A percentile compares a stretch with the other conserved stretches of the same genome.
phyloP scores from a whole-genome alignment of 1,140 invertebrate genomes.

The Scaptomyza hsui region DNA sequence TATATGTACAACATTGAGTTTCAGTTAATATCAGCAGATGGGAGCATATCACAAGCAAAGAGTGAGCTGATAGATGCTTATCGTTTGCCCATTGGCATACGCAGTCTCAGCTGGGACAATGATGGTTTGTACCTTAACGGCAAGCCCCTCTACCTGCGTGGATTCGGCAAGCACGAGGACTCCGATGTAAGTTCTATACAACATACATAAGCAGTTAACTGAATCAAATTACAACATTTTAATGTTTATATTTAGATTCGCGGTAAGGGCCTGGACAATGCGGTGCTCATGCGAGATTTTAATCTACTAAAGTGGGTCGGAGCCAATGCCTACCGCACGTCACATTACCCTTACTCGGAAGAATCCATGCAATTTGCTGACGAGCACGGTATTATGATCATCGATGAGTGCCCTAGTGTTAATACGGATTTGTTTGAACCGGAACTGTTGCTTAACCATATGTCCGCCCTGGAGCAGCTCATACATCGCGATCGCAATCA shows the following conservation, averaged over 20 bases:
- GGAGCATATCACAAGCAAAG: slow-evolving; percentile 36
- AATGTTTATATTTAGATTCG: slow-evolving; percentile 86
- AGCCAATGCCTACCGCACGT: slow-evolving; percentile 97
- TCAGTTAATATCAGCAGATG: slow-evolving; percentile 30
- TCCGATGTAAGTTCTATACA: slow-evolving; percentile 88
- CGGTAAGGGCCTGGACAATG: slow-evolving; percentile 95
- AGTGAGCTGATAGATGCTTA: slow-evolving; percentile 89
- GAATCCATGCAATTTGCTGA: slow-evolving; percentile 98
- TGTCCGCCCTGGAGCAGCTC: slow-evolving; percentile 92
- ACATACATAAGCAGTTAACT: not conserved
- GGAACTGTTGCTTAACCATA: slow-evolving; percentile 90
- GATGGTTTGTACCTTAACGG: slow-evolving; percentile 92
- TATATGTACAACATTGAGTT: slow-evolving; percentile 90
- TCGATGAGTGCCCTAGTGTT: slow-evolving; percentile 97
- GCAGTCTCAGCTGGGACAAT: slow-evolving; percentile 91
- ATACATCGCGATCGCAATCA: slow-evolving; percentile 96
- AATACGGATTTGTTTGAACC: slow-evolving; percentile 88
- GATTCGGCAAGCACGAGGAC: slow-evolving; percentile 98
- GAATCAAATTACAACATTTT: not conserved
- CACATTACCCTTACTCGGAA: slow-evolving; percentile 99
- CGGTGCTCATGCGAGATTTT: slow-evolving; percentile 94
- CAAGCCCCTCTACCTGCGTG: slow-evolving; percentile 94
- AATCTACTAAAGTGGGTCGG: slow-evolving; percentile 97
- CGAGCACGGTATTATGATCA: slow-evolving; percentile 96
- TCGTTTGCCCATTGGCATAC: slow-evolving; percentile 93